phyloP scores from a whole-genome alignment of 2,888 invertebrate genomes.

The Camponotus fellah region DNA sequence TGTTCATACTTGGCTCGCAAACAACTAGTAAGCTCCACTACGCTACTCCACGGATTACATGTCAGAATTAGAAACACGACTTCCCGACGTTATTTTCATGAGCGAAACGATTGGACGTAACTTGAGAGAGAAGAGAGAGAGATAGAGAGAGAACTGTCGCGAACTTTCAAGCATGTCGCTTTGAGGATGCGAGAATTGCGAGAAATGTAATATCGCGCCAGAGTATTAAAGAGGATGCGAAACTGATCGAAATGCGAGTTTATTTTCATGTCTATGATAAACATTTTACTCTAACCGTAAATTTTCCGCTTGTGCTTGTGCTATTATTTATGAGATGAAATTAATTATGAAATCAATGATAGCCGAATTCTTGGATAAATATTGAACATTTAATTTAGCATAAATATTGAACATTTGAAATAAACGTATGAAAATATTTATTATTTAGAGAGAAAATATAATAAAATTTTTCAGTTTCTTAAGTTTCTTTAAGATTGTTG shows the following conservation, averaged over 20 bases:
- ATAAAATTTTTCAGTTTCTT: neutral
- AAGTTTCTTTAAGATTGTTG: neutral
- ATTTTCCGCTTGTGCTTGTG: neutral
- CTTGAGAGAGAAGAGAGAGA: slow-evolving; percentile 14
- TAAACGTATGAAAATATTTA: neutral
- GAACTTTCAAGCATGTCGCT: neutral
- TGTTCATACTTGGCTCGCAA: slow-evolving; percentile 42
- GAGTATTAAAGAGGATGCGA: slow-evolving; percentile 5
- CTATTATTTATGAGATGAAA: neutral
- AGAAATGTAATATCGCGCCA: neutral
- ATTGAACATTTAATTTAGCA: neutral
- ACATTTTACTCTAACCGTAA: neutral
- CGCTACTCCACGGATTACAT: slow-evolving; percentile 13
- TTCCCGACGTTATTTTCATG: slow-evolving; percentile 32
- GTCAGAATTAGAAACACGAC: slow-evolving; percentile 45
- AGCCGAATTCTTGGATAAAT: neutral
- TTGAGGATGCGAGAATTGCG: neutral
- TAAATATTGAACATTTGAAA: neutral
- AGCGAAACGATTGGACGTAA: neutral
- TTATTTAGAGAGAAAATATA: neutral
- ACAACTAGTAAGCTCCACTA: neutral
- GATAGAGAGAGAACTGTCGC: neutral
- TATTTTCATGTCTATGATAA: neutral
- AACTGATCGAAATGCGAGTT: slow-evolving; percentile 14
- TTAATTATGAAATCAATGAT: neutral